A percentile compares a stretch with the other conserved stretches of the same genome.
phyloP scores from a whole-genome alignment of 2,113 vertebrate genomes.

The Strigops habroptila region DNA sequence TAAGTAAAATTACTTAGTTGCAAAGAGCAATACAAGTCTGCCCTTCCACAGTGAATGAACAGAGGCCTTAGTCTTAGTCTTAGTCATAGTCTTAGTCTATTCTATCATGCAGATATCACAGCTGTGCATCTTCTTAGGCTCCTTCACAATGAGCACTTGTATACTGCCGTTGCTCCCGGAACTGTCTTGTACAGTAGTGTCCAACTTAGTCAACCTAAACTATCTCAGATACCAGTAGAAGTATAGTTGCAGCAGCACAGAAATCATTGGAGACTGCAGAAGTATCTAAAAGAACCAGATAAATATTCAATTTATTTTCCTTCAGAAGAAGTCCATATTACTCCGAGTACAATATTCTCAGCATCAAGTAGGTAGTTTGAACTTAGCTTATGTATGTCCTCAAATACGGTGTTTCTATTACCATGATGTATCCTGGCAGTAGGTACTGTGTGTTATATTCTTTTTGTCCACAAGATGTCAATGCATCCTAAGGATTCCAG shows the following conservation, averaged over 20 bases:
- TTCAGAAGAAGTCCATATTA: background rate
- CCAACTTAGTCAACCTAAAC: background rate
- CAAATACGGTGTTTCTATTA: background rate
- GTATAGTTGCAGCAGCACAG: background rate
- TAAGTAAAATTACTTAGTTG: background rate
- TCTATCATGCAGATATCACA: background rate
- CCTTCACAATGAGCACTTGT: background rate
- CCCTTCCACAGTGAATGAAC: background rate
- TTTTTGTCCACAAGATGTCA: conserved; percentile 59
- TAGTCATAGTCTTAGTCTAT: background rate
- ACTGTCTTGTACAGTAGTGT: accelerated
- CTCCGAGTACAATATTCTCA: background rate
- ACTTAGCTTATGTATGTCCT: background rate
- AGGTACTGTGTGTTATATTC: background rate
- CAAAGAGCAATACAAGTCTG: background rate
- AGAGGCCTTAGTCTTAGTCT: background rate
- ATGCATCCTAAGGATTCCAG: conserved; percentile 22
- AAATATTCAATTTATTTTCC: background rate
- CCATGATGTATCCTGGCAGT: accelerated
- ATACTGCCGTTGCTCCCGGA: background rate
- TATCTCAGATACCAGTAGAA: background rate
- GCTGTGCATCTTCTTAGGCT: background rate
- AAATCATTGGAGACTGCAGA: background rate
- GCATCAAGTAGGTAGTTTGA: background rate
- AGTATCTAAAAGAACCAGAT: background rate